Base-by-base conservation (phyloP, 2,113 vertebrate genomes). In the Alexandromys fortis region DNA sequence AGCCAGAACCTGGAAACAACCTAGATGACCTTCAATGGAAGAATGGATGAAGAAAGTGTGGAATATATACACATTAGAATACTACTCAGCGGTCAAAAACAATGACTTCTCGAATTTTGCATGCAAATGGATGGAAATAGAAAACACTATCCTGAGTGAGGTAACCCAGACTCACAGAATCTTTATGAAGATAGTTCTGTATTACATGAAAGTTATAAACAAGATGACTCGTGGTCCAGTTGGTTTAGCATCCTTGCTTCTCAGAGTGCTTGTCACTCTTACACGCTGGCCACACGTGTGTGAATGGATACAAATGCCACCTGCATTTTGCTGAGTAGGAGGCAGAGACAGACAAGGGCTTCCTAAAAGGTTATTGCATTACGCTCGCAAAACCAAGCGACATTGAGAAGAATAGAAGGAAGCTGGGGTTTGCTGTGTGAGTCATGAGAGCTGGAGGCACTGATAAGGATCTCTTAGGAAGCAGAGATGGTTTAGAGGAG, bases 401-500 rank as follows among this genome's bases (percentile, higher is more conserved):
- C 19, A 61, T 55, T 73, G 91, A 33, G 88, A 47, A 47, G 47
- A 95, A 86, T 42, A 63, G 35, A 92, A 33, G 86, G 38, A 93
- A 75, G 67, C 19, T 70, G 79, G 58, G 45, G 22, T 89, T 94
- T 90, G 55, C 70, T 88, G 4, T 26, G 24, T 90, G 65, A 75
- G 45, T 38, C 94, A 35, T 93, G 49, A 42, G 22, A 28, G 67
- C 85, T 78, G 65, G 35, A 35, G 52, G 35, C 35, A 85, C 92
- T 30, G 61, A 82, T 92, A 82, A 55, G 61, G 83, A 90, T 82
- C 82, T n/a, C 78, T 93, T 67, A 58, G n/a, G 87, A n/a, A 81
- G 7, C 75, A 63, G 30, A 61, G 49, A 76, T 77, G 13, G n/a
- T 67, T 93, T 92, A 61, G 35, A 95, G 95, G 68, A 95, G 89